Evolutionary conservation across 2,113 vertebrate species (phyloP), one percentile per base, ranked within the genome.

Genomic region (Cyprinodon variegatus): DNA sequence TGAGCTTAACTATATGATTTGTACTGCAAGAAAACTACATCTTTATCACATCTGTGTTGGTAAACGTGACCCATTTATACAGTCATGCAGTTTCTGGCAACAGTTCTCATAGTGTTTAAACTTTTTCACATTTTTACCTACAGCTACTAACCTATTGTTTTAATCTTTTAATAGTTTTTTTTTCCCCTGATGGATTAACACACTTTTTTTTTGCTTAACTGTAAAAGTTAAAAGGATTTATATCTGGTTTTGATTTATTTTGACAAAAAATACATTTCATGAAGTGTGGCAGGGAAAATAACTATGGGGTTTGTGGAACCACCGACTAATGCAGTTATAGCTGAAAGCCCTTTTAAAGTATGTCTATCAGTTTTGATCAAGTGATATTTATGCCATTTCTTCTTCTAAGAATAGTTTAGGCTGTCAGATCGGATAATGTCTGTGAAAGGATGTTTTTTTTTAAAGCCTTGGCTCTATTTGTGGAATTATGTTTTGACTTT

Each of bases 41-140:
- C 4, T 7, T 0, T 6, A 43, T 29, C 29, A 29, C 13, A 20
- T 61, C 48, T 11, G 12, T 53, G 50, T 41, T 6, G 10, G 22
- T 0, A 17, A 68, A 74, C 43, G 68, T 86, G 70, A 76, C 17
- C 36, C 2, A 37, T 0, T 10, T 65, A n/a, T 39, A 65, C 46
- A 53, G 36, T 74, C 79, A 29, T 17, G 17, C 3, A 48, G 0
- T 48, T 11, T 3, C 15, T 50, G 48, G 4, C 4, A 17, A 50
- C 14, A 1, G 1, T 17, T 17, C 3, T 50, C 14, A 50, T 17
- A 9, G 15, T 3, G 50, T 53, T 53, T 53, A 4, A 13, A 20
- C 50, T 53, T 53, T 20, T 53, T 17, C 50, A 53, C 50, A 53
- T 53, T 17, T 8, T 9, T 6, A 6, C 6, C 17, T 20, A 53